Evolutionary conservation across 2,113 vertebrate species (phyloP), one percentile per base, ranked within the genome.

Genomic region (Acanthochromis polyacanthus): DNA sequence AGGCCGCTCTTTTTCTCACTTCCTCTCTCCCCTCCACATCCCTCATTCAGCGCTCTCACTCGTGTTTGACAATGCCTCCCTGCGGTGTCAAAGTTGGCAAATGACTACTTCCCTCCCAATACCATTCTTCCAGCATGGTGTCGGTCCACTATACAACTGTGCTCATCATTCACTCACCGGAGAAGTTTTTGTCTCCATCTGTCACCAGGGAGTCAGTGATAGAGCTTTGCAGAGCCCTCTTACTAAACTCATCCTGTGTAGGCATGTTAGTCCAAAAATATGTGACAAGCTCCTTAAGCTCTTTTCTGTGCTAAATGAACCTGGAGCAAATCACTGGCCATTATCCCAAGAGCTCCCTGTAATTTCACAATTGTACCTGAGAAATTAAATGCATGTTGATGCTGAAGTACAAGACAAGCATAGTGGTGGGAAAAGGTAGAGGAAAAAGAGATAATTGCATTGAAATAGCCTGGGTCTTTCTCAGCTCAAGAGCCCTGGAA

Each of bases 51-150:
- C 69, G 78, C 85, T 71, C 80, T 75, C 78, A 67, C 82, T 74
- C 5, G 71, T 78, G 88, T 87, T 85, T 85, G 80, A 88, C 84
- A 84, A 90, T 82, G 65, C 77, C 82, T 92, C 91, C 83, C 89
- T 4, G 72, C 67, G 78, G 88, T 83, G 81, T 90, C 84, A 81
- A 68, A 84, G 84, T 83, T 91, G 85, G 84, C 87, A 88, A 90
- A 88, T 85, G 88, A 93, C 91, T 83, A 70, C 82, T 78, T 79
- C 64, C 71, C 61, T 75, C 71, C 78, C 43, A 48, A 53, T 76
- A 46, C 73, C 78, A 82, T 91, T 90, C 78, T 80, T 90, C 77
- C 82, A 71, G 77, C 76, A 76, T 14, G 50, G 40, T 83, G 83
- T 69, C 63, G 17, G 71, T 88, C 71, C 76, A 66, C 38, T 64